These are phyloP conservation scores for Drosophila parvula DNA, from an alignment of 1,140 invertebrate genomes.

Conservation along the genomic window DNA sequence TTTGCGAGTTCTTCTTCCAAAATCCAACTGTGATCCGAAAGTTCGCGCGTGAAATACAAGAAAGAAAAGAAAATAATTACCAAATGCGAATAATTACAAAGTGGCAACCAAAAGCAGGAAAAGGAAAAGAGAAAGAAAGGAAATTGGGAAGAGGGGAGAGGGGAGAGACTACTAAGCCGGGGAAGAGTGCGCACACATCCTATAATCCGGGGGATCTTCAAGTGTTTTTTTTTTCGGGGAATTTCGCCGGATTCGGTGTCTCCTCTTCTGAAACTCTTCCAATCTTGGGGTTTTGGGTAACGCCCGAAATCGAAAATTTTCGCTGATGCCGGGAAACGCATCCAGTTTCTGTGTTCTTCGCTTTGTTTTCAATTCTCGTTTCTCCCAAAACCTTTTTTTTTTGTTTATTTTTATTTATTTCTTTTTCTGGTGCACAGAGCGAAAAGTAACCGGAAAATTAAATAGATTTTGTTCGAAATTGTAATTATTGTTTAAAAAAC, in stretches of 20 bases:
- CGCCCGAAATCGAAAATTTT: constrained; percentile 32
- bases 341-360: constrained; percentile 44
- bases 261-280: constrained; percentile 17
- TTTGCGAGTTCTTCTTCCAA: constrained; percentile 16
- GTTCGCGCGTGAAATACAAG: constrained; percentile 13
- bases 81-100: constrained; percentile 13
- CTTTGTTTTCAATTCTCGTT: constrained; percentile 23
- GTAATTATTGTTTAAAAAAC: no score
- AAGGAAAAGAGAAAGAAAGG: neutral
- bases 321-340: constrained; percentile 45
- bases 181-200: constrained; percentile 12
- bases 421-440: constrained; percentile 10
- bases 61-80: neutral
- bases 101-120: constrained; percentile 31
- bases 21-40: constrained; percentile 23
- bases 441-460: neutral
- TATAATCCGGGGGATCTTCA: constrained; percentile 16
- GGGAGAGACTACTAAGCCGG: constrained; percentile 1
- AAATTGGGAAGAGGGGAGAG: neutral
- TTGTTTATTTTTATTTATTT: neutral
- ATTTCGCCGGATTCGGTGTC: constrained; percentile 17
- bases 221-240: constrained; percentile 24
- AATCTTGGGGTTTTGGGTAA: constrained; percentile 24
- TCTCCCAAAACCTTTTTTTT: constrained; percentile 2
- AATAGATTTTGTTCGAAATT: neutral